Evolutionary conservation across 2,888 invertebrate genomes (phyloP).

Genomic region (Scaptomyza caliginosa): DNA sequence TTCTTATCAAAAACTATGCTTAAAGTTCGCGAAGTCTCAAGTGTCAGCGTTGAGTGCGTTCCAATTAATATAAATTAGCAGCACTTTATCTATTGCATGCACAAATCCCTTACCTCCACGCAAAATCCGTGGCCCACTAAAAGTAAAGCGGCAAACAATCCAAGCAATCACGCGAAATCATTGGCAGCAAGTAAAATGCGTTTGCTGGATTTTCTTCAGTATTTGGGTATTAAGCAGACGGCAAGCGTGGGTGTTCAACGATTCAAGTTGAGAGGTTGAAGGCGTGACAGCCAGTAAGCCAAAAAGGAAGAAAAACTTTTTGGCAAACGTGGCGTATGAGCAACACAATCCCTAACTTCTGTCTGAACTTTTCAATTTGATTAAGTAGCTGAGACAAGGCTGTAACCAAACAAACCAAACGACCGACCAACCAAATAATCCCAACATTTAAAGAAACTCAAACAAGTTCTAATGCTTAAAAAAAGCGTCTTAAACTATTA

Average conservation of each 20-base stretch:
- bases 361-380: conserved; percentile 61
- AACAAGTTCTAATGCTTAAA: background rate
- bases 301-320: conserved; percentile 18
- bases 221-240: conserved; percentile 57
- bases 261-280: conserved; percentile 20
- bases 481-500: background rate
- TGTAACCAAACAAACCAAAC: background rate
- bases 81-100: conserved; percentile 52
- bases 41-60: conserved; percentile 30
- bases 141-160: conserved; percentile 72
- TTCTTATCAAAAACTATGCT: conserved; percentile 6
- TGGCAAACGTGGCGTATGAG: conserved; percentile 37
- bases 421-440: conserved; percentile 7
- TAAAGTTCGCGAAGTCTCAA: conserved; percentile 10
- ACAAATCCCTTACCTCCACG: background rate
- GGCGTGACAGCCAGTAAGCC: conserved; percentile 47
- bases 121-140: conserved; percentile 1
- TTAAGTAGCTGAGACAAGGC: conserved; percentile 40
- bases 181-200: conserved; percentile 52
- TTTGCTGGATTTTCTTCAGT: conserved; percentile 60
- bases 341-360: conserved; percentile 17
- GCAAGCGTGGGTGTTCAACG: background rate
- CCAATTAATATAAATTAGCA: conserved; percentile 62
- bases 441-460: background rate
- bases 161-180: conserved; percentile 74